phyloP scores from a whole-genome alignment of 2,888 invertebrate genomes.

The Argyresthia albistria region DNA sequence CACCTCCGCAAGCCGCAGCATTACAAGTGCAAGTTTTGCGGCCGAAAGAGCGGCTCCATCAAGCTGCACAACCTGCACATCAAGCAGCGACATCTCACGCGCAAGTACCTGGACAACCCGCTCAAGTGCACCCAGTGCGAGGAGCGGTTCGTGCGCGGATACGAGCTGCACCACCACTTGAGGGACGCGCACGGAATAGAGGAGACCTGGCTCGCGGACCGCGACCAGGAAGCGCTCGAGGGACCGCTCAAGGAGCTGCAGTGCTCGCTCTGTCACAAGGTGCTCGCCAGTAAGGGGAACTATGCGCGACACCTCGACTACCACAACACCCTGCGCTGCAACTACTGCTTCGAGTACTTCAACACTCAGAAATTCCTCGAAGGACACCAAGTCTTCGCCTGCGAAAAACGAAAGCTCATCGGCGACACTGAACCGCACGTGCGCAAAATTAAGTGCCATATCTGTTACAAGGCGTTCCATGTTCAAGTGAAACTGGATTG shows the following conservation, averaged over 20 bases:
- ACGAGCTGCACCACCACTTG: slow-evolving; percentile 55
- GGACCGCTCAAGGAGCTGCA: slow-evolving; percentile 57
- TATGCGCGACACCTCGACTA: slow-evolving; percentile 63
- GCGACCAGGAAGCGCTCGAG: slow-evolving; percentile 29
- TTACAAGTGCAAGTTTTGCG: slow-evolving; percentile 63
- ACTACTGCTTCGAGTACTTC: slow-evolving; percentile 65
- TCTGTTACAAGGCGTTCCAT: slow-evolving; percentile 65
- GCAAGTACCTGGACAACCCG: slow-evolving; percentile 51
- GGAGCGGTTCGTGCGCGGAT: slow-evolving; percentile 48
- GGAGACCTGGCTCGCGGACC: slow-evolving; percentile 59
- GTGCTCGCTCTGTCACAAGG: slow-evolving; percentile 58
- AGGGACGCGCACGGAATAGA: slow-evolving; percentile 45
- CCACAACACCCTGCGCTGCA: slow-evolving; percentile 60
- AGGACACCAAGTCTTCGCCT: slow-evolving; percentile 55
- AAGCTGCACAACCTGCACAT: slow-evolving; percentile 54
- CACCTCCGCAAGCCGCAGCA: slow-evolving; percentile 56
- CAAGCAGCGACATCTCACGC: slow-evolving; percentile 42
- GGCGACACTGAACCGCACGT: slow-evolving; percentile 55
- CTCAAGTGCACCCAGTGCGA: slow-evolving; percentile 53
- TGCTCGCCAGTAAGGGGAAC: slow-evolving; percentile 59
- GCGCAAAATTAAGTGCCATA: slow-evolving; percentile 52
- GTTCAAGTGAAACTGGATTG: slow-evolving; percentile 63
- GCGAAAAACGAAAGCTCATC: slow-evolving; percentile 53
- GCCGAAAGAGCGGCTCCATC: slow-evolving; percentile 50
- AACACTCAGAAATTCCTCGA: slow-evolving; percentile 52